Evolutionary conservation across 1,140 invertebrate species (phyloP).

Genomic region (Tribolium castaneum): DNA sequence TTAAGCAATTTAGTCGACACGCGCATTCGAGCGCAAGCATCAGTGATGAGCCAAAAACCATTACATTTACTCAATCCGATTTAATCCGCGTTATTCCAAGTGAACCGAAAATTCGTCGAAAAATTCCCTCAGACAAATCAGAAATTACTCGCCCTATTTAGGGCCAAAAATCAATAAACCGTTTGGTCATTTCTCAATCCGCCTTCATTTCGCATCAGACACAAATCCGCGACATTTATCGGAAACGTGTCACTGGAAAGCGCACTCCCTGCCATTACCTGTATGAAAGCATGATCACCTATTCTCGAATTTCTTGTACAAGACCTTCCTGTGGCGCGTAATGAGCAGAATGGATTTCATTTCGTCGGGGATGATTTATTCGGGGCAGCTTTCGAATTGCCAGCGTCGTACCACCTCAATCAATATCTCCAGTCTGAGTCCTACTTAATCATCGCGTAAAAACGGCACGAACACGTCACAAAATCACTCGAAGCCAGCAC

Average conservation of each 20-base stretch:
- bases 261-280: constrained; percentile 47
- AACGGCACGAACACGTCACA: constrained; percentile 17
- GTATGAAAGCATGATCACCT: constrained; percentile 59
- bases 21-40: constrained; percentile 18
- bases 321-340: constrained; percentile 52
- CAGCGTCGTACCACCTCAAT: constrained; percentile 48
- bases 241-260: neutral
- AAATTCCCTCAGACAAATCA: neutral
- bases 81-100: neutral
- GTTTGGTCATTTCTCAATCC: neutral
- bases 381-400: constrained; percentile 40
- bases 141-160: neutral
- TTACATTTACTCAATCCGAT: neutral
- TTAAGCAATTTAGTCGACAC: constrained; percentile 28
- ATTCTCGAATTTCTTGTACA: constrained; percentile 54
- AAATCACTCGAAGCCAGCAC: neutral
- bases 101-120: neutral
- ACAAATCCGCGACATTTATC: neutral
- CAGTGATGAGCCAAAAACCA: constrained; percentile 1
- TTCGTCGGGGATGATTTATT: constrained; percentile 50
- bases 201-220: neutral
- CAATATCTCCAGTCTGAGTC: constrained; percentile 51
- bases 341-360: constrained; percentile 56
- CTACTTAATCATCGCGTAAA: constrained; percentile 37
- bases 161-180: neutral